These are phyloP conservation scores for Mycetomoellerius zeteki DNA, from an alignment of 1,140 invertebrate genomes.

Conservation along the genomic window DNA sequence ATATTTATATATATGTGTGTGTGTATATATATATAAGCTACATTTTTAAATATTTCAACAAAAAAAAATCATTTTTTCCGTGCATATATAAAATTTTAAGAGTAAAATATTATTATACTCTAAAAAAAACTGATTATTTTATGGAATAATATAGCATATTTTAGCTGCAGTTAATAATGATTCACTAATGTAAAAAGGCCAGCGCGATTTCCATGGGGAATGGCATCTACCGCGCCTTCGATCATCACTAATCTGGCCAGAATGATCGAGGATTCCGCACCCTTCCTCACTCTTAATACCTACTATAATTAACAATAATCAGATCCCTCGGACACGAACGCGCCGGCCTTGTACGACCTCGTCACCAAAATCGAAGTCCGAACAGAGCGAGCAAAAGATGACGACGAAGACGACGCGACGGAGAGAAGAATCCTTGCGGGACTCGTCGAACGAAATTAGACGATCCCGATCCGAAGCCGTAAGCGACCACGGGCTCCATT, in stretches of 20 bases:
- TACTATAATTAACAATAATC: slow-evolving; percentile 76
- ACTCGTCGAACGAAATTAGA: slow-evolving; percentile 79
- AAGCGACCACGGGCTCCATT: slow-evolving; percentile 68
- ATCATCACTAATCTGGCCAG: slow-evolving; percentile 75
- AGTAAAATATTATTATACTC: neutral
- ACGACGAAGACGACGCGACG: slow-evolving; percentile 47
- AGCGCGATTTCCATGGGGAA: neutral
- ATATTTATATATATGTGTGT: too few species aligned
- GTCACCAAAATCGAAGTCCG: slow-evolving; percentile 51
- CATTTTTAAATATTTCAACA: too few species aligned
- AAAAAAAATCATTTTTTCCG: too few species aligned
- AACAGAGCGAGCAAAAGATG: slow-evolving; percentile 23
- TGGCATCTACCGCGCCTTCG: slow-evolving; percentile 6
- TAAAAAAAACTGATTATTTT: slow-evolving; percentile 10
- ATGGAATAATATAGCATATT: neutral
- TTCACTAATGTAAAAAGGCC: neutral
- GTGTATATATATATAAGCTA: too few species aligned
- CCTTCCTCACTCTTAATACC: slow-evolving; percentile 58
- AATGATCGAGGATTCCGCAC: slow-evolving; percentile 73
- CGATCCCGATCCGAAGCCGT: slow-evolving; percentile 71
- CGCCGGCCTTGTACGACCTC: neutral
- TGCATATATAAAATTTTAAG: slow-evolving; percentile 14
- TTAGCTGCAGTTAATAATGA: neutral
- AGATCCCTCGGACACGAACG: slow-evolving; percentile 63
- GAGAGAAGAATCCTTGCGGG: slow-evolving; percentile 72